Percentiles rank a stretch among this genome's conserved stretches.
Evolutionary conservation across 2,888 invertebrate species (phyloP).

Genomic region (Rhaphigaster nebulosa): DNA sequence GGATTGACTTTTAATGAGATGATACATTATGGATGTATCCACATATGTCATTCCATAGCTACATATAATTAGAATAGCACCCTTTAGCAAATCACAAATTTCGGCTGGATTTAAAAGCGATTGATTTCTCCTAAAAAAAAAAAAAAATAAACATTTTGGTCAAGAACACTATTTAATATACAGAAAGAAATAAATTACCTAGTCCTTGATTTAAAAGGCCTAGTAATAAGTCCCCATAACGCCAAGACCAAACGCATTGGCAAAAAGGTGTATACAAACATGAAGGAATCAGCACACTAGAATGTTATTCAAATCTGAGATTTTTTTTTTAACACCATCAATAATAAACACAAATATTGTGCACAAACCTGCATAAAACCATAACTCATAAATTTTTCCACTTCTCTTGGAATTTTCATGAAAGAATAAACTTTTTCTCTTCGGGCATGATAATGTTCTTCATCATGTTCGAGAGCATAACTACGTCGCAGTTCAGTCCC

Average conservation of each 20-base stretch:
- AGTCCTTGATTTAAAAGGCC: conserved; percentile 81
- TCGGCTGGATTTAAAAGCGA: conserved; percentile 86
- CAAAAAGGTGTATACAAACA: conserved; percentile 97
- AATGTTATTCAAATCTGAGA: conserved; percentile 65
- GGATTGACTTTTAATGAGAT: conserved; percentile 96
- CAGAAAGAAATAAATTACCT: conserved; percentile 71
- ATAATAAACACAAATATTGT: not conserved
- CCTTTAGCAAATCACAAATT: conserved; percentile 96
- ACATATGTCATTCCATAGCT: conserved; percentile 90
- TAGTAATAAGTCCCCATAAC: conserved; percentile 82
- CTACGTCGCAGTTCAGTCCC: conserved; percentile 91
- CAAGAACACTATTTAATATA: not conserved
- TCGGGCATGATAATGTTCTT: conserved; percentile 92
- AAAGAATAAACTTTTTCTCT: conserved; percentile 97
- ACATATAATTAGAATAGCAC: conserved; percentile 86
- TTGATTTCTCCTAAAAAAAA: conserved; percentile 69
- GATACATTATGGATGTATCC: conserved; percentile 98
- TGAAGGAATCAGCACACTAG: conserved; percentile 94
- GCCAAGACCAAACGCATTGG: conserved; percentile 93
- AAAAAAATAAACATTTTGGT: not conserved
- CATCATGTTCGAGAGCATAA: conserved; percentile 94
- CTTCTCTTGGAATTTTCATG: conserved; percentile 92
- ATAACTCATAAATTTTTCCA: conserved; percentile 93
- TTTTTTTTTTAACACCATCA: not conserved
- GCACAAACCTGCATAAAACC: conserved; percentile 83